phyloP scores from a whole-genome alignment of 2,888 invertebrate species.

The Drosophila phalerata region DNA sequence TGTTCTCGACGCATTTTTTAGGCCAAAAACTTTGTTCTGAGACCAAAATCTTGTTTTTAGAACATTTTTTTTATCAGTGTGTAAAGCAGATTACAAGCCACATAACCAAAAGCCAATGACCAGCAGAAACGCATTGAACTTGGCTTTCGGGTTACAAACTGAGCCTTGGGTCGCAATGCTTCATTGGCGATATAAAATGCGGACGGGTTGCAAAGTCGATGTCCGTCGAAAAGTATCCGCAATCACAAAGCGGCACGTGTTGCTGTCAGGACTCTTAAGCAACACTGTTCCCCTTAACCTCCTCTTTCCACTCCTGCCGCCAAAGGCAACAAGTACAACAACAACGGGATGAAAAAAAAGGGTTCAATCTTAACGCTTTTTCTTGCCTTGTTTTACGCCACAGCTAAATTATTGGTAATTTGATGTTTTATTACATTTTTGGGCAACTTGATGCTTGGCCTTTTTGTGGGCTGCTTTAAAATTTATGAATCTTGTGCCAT shows the following conservation, averaged over 20 bases:
- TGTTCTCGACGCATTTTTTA: no score
- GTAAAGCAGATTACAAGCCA: constrained; percentile 42
- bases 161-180: constrained; percentile 24
- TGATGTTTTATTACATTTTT: constrained; percentile 73
- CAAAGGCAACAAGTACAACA: constrained; percentile 25
- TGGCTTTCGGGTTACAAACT: constrained; percentile 24
- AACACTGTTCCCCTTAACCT: not conserved
- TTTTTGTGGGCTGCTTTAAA: constrained; percentile 53
- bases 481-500: constrained; percentile 59
- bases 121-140: constrained; percentile 55
- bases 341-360: constrained; percentile 44
- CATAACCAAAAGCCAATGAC: constrained; percentile 63
- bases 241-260: constrained; percentile 72
- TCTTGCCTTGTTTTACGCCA: constrained; percentile 8
- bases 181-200: constrained; percentile 56
- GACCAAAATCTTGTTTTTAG: no score
- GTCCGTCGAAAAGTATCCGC: constrained; percentile 57
- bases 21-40: no score
- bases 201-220: constrained; percentile 35
- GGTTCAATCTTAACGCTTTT: constrained; percentile 39
- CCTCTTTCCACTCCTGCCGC: not conserved
- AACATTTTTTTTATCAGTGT: not conserved
- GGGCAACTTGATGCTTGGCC: constrained; percentile 45
- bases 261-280: constrained; percentile 47
- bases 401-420: constrained; percentile 69